Evolutionary conservation across 2,888 invertebrate genomes (phyloP).

Genomic region (Dicranocentrus wangi): DNA sequence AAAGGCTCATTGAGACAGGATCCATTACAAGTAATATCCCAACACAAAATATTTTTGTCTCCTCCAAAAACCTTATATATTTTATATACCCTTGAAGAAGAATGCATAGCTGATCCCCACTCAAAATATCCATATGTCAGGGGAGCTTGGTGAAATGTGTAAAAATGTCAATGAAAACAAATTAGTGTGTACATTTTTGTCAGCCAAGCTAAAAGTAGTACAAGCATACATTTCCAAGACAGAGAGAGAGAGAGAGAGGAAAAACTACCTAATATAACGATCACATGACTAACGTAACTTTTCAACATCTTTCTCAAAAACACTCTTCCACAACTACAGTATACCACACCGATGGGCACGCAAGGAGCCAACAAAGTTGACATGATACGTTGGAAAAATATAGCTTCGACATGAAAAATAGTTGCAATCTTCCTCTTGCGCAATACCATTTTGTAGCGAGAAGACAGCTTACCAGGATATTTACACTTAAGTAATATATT

Average conservation of each 20-base stretch:
- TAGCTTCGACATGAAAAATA: conserved; percentile 51
- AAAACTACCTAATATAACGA: conserved; percentile 1
- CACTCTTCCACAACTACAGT: not conserved
- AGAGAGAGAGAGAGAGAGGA: not conserved
- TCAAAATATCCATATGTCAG: conserved; percentile 55
- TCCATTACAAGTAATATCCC: conserved; percentile 51
- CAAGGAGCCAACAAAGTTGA: too few relatives aligned
- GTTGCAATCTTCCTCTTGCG: conserved; percentile 30
- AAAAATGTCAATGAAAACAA: conserved; percentile 63
- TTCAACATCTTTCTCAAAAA: not conserved
- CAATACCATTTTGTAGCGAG: not conserved
- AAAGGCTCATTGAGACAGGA: conserved; percentile 50
- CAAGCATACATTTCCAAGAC: not conserved
- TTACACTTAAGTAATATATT: conserved; percentile 41
- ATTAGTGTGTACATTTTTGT: conserved; percentile 56
- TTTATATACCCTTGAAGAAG: too few relatives aligned
- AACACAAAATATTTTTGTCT: conserved; percentile 17
- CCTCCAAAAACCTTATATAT: not conserved
- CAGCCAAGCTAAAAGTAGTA: conserved; percentile 39
- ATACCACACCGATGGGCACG: too few relatives aligned
- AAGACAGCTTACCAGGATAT: conserved; percentile 28
- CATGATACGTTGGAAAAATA: too few relatives aligned
- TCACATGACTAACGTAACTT: conserved; percentile 25
- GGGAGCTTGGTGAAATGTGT: conserved; percentile 26
- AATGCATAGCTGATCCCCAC: not conserved